These are phyloP conservation scores for Caenorhabditis auriculariae DNA, from an alignment of 2,888 invertebrate genomes.

Conservation along the genomic window DNA sequence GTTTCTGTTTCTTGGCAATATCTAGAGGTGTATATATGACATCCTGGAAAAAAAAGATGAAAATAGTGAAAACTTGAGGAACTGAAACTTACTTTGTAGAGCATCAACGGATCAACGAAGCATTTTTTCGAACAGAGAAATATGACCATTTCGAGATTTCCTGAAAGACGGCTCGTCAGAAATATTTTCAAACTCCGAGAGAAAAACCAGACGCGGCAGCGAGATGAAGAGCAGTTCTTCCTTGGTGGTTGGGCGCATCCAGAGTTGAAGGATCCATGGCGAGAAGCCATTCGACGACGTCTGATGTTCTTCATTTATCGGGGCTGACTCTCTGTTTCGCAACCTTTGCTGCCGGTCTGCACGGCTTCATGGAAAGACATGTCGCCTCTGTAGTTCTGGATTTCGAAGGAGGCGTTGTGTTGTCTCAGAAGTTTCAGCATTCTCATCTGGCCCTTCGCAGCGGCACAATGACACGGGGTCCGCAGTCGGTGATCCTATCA, in stretches of 20 bases:
- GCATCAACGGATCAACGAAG: conserved; percentile 53
- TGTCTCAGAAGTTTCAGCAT: conserved; percentile 78
- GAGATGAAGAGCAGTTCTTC: conserved; percentile 87
- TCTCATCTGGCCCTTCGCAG: conserved; percentile 76
- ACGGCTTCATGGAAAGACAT: conserved; percentile 94
- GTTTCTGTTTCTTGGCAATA: conserved; percentile 45
- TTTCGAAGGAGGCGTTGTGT: conserved; percentile 85
- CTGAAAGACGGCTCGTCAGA: too few species aligned
- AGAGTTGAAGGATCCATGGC: conserved; percentile 79
- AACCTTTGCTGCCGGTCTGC: conserved; percentile 79
- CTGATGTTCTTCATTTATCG: conserved; percentile 64
- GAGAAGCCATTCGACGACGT: conserved; percentile 84
- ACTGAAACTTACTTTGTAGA: conserved; percentile 28
- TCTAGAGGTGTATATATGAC: conserved; percentile 53
- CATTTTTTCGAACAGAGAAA: conserved; percentile 65
- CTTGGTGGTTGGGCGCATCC: conserved; percentile 85
- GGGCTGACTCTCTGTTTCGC: conserved; percentile 5
- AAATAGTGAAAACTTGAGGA: background rate
- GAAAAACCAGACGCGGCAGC: conserved; percentile 65
- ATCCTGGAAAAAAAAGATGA: conserved; percentile 24
- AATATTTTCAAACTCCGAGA: background rate
- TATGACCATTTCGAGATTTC: conserved; percentile 89
- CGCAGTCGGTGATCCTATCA: conserved; percentile 56
- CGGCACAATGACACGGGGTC: conserved; percentile 59
- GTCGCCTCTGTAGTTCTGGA: conserved; percentile 88